These are phyloP conservation scores for Drosophila aff. DNA, from an alignment of 1,140 invertebrate genomes.

Conservation along the genomic window DNA sequence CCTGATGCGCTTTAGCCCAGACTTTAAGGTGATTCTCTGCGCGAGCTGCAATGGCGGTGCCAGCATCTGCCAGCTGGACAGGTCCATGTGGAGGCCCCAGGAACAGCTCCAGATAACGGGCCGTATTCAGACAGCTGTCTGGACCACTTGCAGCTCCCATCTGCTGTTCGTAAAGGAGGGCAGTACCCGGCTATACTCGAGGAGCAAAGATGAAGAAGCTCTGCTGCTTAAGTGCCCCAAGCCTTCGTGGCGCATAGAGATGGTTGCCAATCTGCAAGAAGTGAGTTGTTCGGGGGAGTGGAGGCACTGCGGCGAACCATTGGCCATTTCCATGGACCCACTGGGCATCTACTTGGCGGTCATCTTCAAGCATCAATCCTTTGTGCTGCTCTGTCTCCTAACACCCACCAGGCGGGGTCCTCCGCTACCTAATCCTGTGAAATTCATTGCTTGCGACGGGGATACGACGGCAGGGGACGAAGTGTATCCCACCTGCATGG, in stretches of 20 bases:
- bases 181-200: constrained; percentile 4
- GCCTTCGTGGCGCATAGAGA: neutral
- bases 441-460: constrained; percentile 15
- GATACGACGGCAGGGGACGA: neutral
- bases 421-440: neutral
- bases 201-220: neutral
- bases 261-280: constrained; percentile 10
- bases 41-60: neutral
- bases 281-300: neutral
- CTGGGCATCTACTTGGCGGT: constrained; percentile 26
- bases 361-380: constrained; percentile 37
- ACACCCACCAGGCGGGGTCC: fast-evolving
- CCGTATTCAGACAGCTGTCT: constrained; percentile 33
- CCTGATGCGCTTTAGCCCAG: constrained; percentile 21
- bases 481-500: constrained; percentile 27
- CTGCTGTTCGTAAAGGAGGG: constrained; percentile 21
- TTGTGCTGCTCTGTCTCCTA: constrained; percentile 30
- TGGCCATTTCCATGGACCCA: constrained; percentile 38
- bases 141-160: constrained; percentile 23
- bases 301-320: neutral
- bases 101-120: neutral
- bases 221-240: neutral
- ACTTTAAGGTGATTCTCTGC: constrained; percentile 12
- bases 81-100: neutral
- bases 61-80: constrained; percentile 1